Base-by-base conservation (phyloP, 2,797 vertebrate genomes). In the Girardinus metallicus region DNA sequence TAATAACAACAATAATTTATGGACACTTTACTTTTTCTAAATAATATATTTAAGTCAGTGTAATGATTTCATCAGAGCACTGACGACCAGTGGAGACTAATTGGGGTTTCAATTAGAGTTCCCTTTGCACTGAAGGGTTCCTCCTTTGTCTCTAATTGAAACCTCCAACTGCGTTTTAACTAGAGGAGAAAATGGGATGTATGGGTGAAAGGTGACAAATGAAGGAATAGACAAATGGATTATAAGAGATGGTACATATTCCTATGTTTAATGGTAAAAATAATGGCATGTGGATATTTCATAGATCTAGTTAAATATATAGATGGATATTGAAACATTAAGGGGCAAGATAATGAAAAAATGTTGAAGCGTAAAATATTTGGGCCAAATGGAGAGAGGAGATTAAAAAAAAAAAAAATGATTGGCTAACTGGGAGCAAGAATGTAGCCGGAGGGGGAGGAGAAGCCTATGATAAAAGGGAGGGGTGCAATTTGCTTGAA, bases 31-130 rank as follows among this genome's bases (percentile, higher is more conserved):
- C 81, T 36, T 62, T 83, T 47, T n/a, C 1, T 51, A 26, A 47
- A 74, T 51, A 84, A 85, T 71, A 18, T 23, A 6, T 83, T 89
- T 82, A 85, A 88, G 62, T 77, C 55, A 73, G 85, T 87, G 75
- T 81, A 87, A 91, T 89, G 71, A 80, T 85, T 80, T 85, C 9
- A 34, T 44, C 78, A 7, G 79, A 78, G 1, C 44, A 60, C 82
- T 57, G 84, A 80, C 73, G 39, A 84, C 80, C 81, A 76, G 85
- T 43, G 80, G 85, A 84, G 83, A 83, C 76, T 90, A 91, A 93
- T 86, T 89, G 86, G 81, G 47, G 71, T 88, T 93, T 95, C 90
- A 93, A 93, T 94, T 93, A 93, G 76, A 80, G 72, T 57, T 80
- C 75, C 79, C 73, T 73, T 0, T 29, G 9, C 39, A 57, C 44